Evolutionary conservation across 2,888 invertebrate genomes (phyloP).

Genomic region (Platycnemis pennipes): DNA sequence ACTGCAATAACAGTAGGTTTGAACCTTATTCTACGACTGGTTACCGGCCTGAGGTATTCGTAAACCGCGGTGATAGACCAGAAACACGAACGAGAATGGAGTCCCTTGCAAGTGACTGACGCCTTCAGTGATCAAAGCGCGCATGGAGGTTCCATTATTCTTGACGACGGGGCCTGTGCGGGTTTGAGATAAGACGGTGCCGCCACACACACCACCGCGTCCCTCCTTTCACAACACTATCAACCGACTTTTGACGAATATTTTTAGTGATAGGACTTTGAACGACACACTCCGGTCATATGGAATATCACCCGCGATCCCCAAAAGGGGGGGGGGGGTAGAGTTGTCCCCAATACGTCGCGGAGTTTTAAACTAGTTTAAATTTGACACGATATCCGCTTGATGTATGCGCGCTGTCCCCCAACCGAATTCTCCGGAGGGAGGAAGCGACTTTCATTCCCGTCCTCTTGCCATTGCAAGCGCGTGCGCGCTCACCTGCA

Average conservation of each 20-base stretch:
- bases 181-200: background rate
- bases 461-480: background rate
- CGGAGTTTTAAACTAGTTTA: background rate
- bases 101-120: background rate
- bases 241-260: constrained; percentile 17
- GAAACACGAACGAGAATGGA: too few species aligned
- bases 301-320: background rate
- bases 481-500: background rate
- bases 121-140: background rate
- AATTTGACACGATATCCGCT: background rate
- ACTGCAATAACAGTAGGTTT: too few species aligned
- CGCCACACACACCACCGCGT: background rate
- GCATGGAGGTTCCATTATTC: background rate
- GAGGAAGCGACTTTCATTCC: background rate
- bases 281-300: background rate
- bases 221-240: background rate
- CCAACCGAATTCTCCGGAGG: too few species aligned
- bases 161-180: background rate
- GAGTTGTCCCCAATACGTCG: background rate
- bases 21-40: too few species aligned
- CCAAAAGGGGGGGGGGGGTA: background rate
- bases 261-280: constrained; percentile 14
- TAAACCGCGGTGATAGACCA: too few species aligned
- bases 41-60: too few species aligned
- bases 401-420: background rate